A percentile compares a stretch with the other conserved stretches of the same genome.
Evolutionary conservation across 1,140 invertebrate species (phyloP).

Genomic region (Brevipalpus yothersi): DNA sequence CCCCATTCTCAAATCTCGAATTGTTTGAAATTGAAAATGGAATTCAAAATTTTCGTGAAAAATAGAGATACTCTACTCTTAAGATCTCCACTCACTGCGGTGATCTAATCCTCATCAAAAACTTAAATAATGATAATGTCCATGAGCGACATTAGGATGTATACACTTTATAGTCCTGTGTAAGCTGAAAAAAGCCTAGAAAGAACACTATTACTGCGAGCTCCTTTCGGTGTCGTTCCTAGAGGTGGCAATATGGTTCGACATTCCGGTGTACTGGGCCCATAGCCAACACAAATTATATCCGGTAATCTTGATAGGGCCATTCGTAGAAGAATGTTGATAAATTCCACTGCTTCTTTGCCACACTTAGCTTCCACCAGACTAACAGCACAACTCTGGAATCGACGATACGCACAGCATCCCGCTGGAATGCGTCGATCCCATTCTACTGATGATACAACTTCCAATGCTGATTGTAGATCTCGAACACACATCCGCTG

Average conservation of each 20-base stretch:
- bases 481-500: constrained; percentile 14
- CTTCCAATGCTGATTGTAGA: constrained; percentile 14
- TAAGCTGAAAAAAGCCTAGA: constrained; percentile 12
- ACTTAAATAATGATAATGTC: no score
- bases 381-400: constrained; percentile 9
- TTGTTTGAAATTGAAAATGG: no score
- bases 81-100: no score
- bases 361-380: constrained; percentile 14
- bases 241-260: constrained; percentile 3
- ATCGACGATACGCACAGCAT: constrained; percentile 12
- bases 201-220: constrained; percentile 8
- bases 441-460: constrained; percentile 12
- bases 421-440: constrained; percentile 14
- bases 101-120: no score
- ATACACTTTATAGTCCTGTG: constrained; percentile 8
- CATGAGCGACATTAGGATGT: no score
- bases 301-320: constrained; percentile 14
- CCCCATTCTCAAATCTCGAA: no score
- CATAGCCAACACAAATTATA: constrained; percentile 11
- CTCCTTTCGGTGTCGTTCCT: constrained; percentile 5
- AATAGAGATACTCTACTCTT: no score
- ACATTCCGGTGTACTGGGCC: constrained; percentile 1
- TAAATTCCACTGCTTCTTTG: constrained; percentile 10
- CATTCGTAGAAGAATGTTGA: constrained; percentile 11
- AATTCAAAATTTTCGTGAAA: no score